Evolutionary conservation across 1,140 invertebrate genomes (phyloP).

Genomic region (Coptotermes formosanus): DNA sequence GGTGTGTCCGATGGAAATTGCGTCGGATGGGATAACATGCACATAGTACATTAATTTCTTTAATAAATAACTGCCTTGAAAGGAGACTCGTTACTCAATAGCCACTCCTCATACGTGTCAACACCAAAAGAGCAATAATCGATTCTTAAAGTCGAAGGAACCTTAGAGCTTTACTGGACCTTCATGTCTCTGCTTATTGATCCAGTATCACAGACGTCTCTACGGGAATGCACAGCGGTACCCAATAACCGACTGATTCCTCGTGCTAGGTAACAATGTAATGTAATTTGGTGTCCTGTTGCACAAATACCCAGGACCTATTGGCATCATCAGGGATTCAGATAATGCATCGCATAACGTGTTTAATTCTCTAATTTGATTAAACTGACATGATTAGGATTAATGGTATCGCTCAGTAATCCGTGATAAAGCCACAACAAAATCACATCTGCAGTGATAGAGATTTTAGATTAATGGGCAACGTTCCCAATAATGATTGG

Average conservation of each 20-base stretch:
- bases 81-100: no score
- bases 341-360: background rate
- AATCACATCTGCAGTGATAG: background rate
- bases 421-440: constrained; percentile 4
- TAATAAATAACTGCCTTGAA: no score
- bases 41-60: no score
- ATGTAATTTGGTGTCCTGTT: background rate
- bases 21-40: no score
- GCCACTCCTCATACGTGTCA: no score
- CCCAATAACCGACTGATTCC: background rate
- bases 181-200: background rate
- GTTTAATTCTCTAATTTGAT: constrained; percentile 14
- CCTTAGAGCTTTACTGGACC: no score
- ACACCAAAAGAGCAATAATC: no score
- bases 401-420: constrained; percentile 5
- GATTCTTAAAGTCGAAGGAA: no score
- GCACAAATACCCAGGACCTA: background rate
- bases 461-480: constrained; percentile 4
- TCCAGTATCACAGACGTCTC: background rate
- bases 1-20: no score
- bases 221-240: background rate
- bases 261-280: background rate
- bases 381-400: constrained; percentile 5
- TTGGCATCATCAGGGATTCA: background rate
- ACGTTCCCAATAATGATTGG: background rate